Evolutionary conservation across 2,113 vertebrate species (phyloP).

Genomic region (Anarhynchus alexandrinus): DNA sequence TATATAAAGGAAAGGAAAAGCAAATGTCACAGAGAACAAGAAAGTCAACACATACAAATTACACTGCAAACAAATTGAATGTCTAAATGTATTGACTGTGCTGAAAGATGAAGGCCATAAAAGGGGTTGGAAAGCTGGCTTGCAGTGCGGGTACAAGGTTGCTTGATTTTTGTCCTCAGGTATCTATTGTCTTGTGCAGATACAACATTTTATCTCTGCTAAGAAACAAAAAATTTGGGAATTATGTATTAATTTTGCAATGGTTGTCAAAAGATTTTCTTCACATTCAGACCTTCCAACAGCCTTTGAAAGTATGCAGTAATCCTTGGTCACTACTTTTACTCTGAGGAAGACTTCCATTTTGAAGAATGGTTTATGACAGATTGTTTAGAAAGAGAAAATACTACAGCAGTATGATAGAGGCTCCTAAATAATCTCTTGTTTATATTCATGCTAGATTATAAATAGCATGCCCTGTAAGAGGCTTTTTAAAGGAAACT

Average conservation of each 20-base stretch:
- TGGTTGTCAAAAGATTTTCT: neutral
- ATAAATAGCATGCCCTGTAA: neutral
- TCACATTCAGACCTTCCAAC: neutral
- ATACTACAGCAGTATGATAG: neutral
- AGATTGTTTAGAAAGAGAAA: neutral
- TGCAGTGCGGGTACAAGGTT: neutral
- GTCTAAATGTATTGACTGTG: neutral
- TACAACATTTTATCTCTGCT: neutral
- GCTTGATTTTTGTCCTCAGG: neutral
- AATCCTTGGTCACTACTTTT: neutral
- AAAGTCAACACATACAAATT: neutral
- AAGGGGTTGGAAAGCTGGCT: neutral
- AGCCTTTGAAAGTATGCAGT: neutral
- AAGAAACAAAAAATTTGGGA: neutral
- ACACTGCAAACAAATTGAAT: neutral
- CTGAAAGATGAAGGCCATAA: neutral
- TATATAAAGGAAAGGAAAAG: neutral
- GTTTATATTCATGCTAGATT: neutral
- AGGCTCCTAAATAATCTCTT: neutral
- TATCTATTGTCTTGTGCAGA: neutral
- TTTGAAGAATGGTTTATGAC: neutral
- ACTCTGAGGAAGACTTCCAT: neutral
- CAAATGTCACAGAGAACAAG: conserved; percentile 3
- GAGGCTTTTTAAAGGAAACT: neutral
- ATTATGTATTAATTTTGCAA: neutral